Percentiles rank a stretch among this genome's conserved stretches.
phyloP scores from a whole-genome alignment of 2,888 invertebrate genomes.

The Acrocyrtus sp. region DNA sequence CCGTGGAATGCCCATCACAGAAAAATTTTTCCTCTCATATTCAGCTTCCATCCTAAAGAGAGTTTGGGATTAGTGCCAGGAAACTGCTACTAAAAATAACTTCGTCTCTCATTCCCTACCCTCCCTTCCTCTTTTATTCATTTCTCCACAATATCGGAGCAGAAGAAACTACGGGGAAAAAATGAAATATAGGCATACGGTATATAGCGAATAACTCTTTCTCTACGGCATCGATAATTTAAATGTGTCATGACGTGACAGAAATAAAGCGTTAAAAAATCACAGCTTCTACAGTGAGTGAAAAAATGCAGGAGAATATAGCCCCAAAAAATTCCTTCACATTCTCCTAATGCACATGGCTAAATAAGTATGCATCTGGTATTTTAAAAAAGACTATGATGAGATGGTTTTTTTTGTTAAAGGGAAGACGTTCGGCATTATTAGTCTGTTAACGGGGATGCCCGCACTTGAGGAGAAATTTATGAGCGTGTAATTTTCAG shows the following conservation, averaged over 20 bases:
- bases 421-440: no score
- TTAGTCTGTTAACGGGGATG: neutral
- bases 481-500: slow-evolving; percentile 4
- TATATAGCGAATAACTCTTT: no score
- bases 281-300: no score
- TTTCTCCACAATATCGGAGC: no score
- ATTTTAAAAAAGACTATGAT: no score
- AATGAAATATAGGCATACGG: no score
- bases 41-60: neutral
- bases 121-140: slow-evolving; percentile 6
- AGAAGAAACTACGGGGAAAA: no score
- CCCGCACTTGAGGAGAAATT: neutral
- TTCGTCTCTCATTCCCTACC: neutral
- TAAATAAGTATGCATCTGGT: no score
- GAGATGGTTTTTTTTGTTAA: no score
- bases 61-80: slow-evolving; percentile 7
- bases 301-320: neutral
- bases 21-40: no score
- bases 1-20: no score
- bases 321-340: neutral
- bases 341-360: neutral
- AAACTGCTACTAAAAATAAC: slow-evolving; percentile 12
- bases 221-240: slow-evolving; percentile 10
- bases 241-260: slow-evolving; percentile 11
- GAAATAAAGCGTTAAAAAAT: neutral